Conservation (phyloP, 2,797 vertebrate genomes). For the Aldrovandia affinis region DNA sequence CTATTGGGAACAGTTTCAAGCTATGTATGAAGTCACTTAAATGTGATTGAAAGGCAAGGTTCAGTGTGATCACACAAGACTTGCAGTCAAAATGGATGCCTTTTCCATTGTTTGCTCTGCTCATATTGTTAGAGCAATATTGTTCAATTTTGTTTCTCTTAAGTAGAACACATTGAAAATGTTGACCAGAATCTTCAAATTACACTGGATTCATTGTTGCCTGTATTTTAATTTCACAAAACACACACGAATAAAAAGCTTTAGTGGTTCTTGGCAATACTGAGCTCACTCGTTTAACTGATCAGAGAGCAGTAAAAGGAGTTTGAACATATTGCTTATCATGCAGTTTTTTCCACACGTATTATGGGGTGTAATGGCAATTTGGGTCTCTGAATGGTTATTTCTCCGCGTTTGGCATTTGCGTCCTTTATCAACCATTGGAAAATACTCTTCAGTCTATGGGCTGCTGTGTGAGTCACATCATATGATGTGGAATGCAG, state of each 20-base stretch:
- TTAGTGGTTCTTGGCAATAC: not conserved
- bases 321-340: not conserved
- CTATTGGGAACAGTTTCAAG: not conserved
- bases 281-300: not conserved
- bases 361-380: not conserved
- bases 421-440: slow-evolving; percentile 5
- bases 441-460: slow-evolving; percentile 18
- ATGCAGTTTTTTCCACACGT: not conserved
- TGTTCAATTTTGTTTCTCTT: not conserved
- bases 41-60: not conserved
- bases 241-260: not conserved
- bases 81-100: not conserved
- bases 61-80: not conserved
- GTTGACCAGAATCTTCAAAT: not conserved
- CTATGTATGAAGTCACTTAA: no score
- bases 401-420: slow-evolving; percentile 16
- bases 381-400: slow-evolving; percentile 2
- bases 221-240: not conserved
- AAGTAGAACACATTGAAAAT: not conserved
- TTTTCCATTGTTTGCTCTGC: not conserved
- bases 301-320: not conserved
- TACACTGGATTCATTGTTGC: slow-evolving; percentile 1
- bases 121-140: not conserved
- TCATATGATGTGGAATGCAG: slow-evolving; percentile 25
- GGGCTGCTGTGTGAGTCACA: slow-evolving; percentile 12